phyloP scores from a whole-genome alignment of 2,888 invertebrate species.

The Linnaemya vulpina region DNA sequence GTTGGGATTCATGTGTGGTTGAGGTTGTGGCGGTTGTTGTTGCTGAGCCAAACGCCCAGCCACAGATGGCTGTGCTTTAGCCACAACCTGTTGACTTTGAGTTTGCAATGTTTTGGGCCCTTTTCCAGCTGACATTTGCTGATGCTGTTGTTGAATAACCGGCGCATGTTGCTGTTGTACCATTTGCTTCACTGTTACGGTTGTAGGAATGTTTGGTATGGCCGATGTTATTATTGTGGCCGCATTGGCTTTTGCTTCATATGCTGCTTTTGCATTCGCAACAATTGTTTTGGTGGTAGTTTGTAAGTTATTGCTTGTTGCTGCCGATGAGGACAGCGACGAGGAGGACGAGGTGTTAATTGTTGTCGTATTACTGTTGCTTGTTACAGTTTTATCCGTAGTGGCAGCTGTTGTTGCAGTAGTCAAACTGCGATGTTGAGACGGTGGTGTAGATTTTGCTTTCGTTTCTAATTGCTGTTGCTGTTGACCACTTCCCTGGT shows the following conservation, averaged over 20 bases:
- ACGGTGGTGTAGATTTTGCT: slow-evolving; percentile 64
- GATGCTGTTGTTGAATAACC: slow-evolving; percentile 81
- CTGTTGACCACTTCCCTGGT: slow-evolving; percentile 61
- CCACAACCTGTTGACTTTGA: slow-evolving; percentile 71
- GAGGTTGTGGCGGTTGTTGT: slow-evolving; percentile 74
- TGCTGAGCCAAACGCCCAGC: slow-evolving; percentile 78
- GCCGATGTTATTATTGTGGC: slow-evolving; percentile 68
- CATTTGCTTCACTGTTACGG: slow-evolving; percentile 79
- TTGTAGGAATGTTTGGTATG: slow-evolving; percentile 77
- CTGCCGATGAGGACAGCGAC: neutral
- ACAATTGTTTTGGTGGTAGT: slow-evolving; percentile 66
- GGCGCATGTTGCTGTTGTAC: slow-evolving; percentile 81
- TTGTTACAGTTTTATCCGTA: slow-evolving; percentile 45
- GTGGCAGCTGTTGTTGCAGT: slow-evolving; percentile 51
- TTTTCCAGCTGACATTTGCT: slow-evolving; percentile 76
- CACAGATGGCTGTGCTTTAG: slow-evolving; percentile 71
- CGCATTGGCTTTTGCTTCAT: slow-evolving; percentile 63
- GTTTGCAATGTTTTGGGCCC: slow-evolving; percentile 70
- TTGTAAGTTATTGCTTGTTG: slow-evolving; percentile 27
- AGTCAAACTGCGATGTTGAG: slow-evolving; percentile 63
- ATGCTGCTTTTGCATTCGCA: slow-evolving; percentile 65
- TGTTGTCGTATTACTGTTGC: neutral
- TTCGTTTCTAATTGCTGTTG: slow-evolving; percentile 62
- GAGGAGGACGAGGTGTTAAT: slow-evolving; percentile 1
- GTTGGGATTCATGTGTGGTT: slow-evolving; percentile 79